phyloP scores from a whole-genome alignment of 2,797 vertebrate genomes.

The Steatocranus sp. region DNA sequence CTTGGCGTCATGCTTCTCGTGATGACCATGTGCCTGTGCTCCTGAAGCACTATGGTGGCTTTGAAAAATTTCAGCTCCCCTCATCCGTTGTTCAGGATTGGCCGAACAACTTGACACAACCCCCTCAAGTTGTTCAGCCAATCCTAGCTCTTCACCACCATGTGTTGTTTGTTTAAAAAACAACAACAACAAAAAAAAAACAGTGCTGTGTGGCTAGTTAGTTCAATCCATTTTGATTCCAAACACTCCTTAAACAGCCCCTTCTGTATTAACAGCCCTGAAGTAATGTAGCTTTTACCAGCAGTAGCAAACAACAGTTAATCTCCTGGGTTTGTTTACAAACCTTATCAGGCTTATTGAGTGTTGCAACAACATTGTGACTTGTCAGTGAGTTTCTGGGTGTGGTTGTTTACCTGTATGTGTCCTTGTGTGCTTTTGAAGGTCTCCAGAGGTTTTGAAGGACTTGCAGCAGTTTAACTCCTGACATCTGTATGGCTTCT shows the following conservation, averaged over 20 bases:
- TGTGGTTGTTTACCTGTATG: slow-evolving; percentile 86
- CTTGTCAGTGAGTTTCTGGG: background rate
- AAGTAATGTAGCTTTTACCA: background rate
- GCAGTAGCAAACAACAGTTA: background rate
- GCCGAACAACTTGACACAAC: background rate
- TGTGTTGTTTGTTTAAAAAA: background rate
- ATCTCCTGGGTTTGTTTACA: background rate
- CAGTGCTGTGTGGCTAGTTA: background rate
- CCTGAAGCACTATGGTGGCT: background rate
- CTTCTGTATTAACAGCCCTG: background rate
- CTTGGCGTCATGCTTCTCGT: background rate
- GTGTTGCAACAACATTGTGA: background rate
- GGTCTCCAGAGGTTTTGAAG: slow-evolving; percentile 97
- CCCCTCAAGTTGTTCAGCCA: background rate
- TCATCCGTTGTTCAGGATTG: background rate
- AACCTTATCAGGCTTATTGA: background rate
- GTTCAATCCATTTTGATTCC: background rate
- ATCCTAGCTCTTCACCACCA: background rate
- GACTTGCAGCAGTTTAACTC: slow-evolving; percentile 96
- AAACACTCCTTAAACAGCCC: background rate
- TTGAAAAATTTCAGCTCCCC: background rate
- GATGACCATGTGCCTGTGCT: background rate
- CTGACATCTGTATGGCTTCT: slow-evolving; percentile 97
- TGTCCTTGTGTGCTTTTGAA: slow-evolving; percentile 97
- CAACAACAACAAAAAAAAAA: no score